phyloP scores from a whole-genome alignment of 2,888 invertebrate genomes.

The Synanthedon vespiformis region DNA sequence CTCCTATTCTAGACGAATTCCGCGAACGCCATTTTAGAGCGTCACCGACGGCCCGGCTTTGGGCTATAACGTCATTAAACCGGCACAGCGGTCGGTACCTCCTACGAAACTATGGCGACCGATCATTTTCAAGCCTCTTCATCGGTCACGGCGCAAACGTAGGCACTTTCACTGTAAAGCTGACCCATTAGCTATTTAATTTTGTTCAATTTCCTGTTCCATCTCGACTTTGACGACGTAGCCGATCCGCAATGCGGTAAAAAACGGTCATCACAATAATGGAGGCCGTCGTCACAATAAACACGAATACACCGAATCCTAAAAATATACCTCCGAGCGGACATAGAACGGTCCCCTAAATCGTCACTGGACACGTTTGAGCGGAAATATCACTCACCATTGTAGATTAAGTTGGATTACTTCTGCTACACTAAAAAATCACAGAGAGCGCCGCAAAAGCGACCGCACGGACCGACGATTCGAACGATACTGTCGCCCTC shows the following conservation, averaged over 20 bases:
- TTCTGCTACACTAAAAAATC: conserved; percentile 72
- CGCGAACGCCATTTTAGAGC: conserved; percentile 30
- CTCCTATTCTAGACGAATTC: conserved; percentile 22
- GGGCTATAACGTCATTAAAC: conserved; percentile 41
- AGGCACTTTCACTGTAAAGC: not conserved
- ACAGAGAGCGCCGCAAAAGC: conserved; percentile 70
- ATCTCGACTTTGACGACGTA: conserved; percentile 25
- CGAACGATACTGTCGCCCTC: conserved; percentile 72
- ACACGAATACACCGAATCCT: conserved; percentile 60
- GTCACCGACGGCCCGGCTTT: conserved; percentile 31
- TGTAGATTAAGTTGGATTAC: conserved; percentile 72
- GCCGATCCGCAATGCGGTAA: conserved; percentile 68
- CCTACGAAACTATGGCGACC: conserved; percentile 59
- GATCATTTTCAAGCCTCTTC: conserved; percentile 37
- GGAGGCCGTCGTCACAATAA: conserved; percentile 69
- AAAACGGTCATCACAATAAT: conserved; percentile 70
- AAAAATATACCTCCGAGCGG: conserved; percentile 50
- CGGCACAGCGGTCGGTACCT: conserved; percentile 55
- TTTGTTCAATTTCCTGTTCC: conserved; percentile 12
- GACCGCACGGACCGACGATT: conserved; percentile 68
- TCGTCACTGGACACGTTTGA: conserved; percentile 50
- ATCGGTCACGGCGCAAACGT: conserved; percentile 14
- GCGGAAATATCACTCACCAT: conserved; percentile 69
- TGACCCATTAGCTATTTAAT: not conserved
- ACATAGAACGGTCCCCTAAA: conserved; percentile 34